Percentiles rank a stretch among this genome's conserved stretches.
phyloP scores from a whole-genome alignment of 2,113 vertebrate species.

The Lasiurus borealis region DNA sequence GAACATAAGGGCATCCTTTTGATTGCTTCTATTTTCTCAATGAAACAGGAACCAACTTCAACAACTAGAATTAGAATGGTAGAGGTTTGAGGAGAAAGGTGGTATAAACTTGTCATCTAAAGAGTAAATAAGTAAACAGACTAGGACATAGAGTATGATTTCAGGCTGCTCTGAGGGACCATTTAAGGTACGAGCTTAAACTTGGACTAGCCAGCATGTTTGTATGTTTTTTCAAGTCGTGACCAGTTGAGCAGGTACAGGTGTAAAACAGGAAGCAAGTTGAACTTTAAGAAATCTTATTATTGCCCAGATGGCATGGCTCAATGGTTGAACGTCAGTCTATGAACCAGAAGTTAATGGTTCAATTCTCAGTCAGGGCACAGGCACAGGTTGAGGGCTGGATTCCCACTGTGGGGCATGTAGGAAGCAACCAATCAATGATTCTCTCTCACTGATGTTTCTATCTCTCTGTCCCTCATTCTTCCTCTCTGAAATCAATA shows the following conservation, averaged over 20 bases:
- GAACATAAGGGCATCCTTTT: neutral
- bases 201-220: neutral
- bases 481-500: no score
- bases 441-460: no score
- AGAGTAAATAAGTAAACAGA: neutral
- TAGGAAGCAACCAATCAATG: no score
- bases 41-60: neutral
- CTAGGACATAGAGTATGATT: neutral
- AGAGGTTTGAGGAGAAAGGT: neutral
- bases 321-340: no score
- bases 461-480: no score
- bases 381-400: no score
- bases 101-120: neutral
- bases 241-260: neutral
- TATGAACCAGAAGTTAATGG: no score
- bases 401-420: no score
- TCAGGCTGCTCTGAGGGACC: neutral
- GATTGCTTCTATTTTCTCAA: neutral
- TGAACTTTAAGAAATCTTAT: conserved; percentile 4
- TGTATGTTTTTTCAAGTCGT: neutral
- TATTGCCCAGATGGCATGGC: neutral
- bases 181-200: neutral
- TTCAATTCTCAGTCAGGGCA: no score
- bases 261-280: neutral
- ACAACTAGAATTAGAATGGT: neutral